Evolutionary conservation across 2,797 vertebrate genomes (phyloP), one percentile per base, ranked within the genome.

Genomic region (Catostomus latipinnis): DNA sequence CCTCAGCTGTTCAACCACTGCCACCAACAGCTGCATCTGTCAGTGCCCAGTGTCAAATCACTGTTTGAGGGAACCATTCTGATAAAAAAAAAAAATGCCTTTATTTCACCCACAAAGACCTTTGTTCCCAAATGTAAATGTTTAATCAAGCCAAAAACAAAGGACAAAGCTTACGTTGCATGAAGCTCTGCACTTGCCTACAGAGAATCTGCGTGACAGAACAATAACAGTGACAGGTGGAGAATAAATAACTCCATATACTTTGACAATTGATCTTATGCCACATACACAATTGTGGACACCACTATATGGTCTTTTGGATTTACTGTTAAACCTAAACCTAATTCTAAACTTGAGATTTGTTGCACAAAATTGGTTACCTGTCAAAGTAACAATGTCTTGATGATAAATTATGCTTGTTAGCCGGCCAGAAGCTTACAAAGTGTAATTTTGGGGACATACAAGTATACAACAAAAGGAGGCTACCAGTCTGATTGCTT

Each of bases 1-100:
- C 8, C 58, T 60, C 72, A 83, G 76, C 72, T 76, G 76, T 58
- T 22, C 67, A 16, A 48, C 48, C 43, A 78, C 14, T 50, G 48
- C n/a, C 56, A 50, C 49, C 14, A 57, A 79, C 76, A 78, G 71
- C 65, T 83, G 82, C 77, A 58, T 18, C 72, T 69, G 52, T 75
- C 58, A 61, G 3, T 57, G 73, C 61, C 34, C 34, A 34, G 34
- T 34, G 34, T 34, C 61, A 56, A 16, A 56, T 22, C 58, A 66
- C 8, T 69, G 50, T 22, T 11, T 53, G 46, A 75, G 43, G 16
- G 1, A 8, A 71, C n/a, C 53, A 72, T 18, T 22, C 46, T 49
- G 2, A 76, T 61, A 18, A 18, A 18, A 18, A 18, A 18, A 34
- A 8, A 6, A 22, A 67, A 12, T 11, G 49, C 6, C 7, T 45